phyloP scores from a whole-genome alignment of 2,888 invertebrate genomes.

The Nephrotoma appendiculata region DNA sequence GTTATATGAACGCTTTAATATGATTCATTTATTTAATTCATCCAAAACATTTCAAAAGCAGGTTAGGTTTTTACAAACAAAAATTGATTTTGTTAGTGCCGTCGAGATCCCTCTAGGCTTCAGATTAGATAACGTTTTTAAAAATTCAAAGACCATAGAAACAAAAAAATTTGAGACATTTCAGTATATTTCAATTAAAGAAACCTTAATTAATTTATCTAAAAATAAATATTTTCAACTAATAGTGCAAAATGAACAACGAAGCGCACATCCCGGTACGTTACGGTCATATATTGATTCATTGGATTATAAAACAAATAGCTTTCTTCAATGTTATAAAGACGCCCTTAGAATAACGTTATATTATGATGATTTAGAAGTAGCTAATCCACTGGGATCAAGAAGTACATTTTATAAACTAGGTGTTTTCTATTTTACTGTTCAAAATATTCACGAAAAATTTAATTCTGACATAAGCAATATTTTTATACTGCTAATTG shows the following conservation, averaged over 20 bases:
- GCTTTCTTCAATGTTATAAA: too few relatives aligned
- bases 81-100: background rate
- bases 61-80: background rate
- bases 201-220: background rate
- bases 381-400: background rate
- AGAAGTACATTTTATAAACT: conserved; percentile 7
- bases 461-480: background rate
- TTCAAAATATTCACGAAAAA: conserved; percentile 5
- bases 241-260: too few relatives aligned
- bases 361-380: conserved; percentile 7
- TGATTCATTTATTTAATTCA: too few relatives aligned
- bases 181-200: conserved; percentile 5
- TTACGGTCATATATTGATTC: too few relatives aligned
- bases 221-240: background rate
- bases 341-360: background rate
- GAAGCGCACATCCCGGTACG: too few relatives aligned
- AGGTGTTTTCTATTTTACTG: conserved; percentile 7
- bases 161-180: background rate
- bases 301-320: too few relatives aligned
- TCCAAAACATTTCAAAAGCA: background rate
- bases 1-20: background rate
- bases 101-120: background rate
- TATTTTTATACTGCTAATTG: background rate
- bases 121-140: background rate
- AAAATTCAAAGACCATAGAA: background rate